Percentiles rank a stretch among this genome's conserved stretches.
These are phyloP conservation scores for Punctoribates punctum DNA, from an alignment of 2,888 invertebrate species.

Conservation along the genomic window DNA sequence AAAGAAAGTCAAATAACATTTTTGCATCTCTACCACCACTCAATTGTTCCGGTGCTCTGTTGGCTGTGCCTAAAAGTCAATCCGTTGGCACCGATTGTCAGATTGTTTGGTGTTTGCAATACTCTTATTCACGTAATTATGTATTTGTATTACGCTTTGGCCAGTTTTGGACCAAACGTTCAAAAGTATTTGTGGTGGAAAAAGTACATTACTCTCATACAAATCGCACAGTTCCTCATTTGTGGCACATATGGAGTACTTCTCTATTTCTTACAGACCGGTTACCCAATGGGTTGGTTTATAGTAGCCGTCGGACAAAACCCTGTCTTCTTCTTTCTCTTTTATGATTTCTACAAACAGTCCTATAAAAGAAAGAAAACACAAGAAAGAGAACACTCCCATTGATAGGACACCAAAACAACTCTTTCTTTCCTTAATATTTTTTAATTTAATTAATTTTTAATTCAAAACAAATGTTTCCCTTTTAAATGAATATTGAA, in stretches of 20 bases:
- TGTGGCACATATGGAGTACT: constrained; percentile 41
- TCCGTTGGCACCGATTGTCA: constrained; percentile 6
- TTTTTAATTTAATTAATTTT: not conserved
- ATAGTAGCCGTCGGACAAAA: constrained; percentile 41
- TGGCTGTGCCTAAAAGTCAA: constrained; percentile 17
- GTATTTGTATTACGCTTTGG: constrained; percentile 37
- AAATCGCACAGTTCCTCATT: constrained; percentile 31
- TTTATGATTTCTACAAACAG: constrained; percentile 41
- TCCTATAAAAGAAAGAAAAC: constrained; percentile 27
- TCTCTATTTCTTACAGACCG: constrained; percentile 38
- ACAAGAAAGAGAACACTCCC: not conserved
- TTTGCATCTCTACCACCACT: constrained; percentile 47
- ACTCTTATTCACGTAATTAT: constrained; percentile 31
- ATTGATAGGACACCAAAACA: no score
- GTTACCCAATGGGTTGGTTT: constrained; percentile 42
- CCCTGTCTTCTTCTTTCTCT: constrained; percentile 40
- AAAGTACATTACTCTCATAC: constrained; percentile 37
- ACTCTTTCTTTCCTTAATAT: no score
- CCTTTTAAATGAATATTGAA: no score
- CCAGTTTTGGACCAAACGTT: constrained; percentile 37
- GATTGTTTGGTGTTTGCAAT: constrained; percentile 9
- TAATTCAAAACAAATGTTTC: no score
- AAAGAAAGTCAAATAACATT: constrained; percentile 45
- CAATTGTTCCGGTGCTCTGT: constrained; percentile 41
- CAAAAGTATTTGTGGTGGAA: constrained; percentile 42